phyloP scores from a whole-genome alignment of 2,113 vertebrate species.

The Mandrillus leucophaeus region DNA sequence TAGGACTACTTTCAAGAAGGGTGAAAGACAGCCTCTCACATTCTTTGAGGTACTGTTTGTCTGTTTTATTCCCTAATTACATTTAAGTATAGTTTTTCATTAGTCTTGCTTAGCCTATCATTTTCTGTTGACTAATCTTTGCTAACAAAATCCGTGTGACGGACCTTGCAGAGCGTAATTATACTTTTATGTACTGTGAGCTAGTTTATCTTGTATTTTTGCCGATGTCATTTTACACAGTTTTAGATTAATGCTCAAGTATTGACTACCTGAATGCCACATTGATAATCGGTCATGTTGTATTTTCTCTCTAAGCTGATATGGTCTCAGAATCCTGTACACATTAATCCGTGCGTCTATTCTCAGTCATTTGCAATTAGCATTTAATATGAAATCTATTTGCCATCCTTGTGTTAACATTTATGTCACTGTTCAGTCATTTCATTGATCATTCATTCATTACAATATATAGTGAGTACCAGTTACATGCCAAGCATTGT shows the following conservation, averaged over 20 bases:
- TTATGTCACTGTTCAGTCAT: neutral
- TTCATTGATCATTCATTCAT: neutral
- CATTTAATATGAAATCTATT: neutral
- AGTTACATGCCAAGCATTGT: neutral
- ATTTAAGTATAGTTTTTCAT: conserved; percentile 20
- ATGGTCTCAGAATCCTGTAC: neutral
- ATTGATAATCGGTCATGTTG: neutral
- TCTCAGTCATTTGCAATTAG: neutral
- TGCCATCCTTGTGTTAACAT: neutral
- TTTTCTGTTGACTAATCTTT: conserved; percentile 18
- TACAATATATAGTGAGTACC: neutral
- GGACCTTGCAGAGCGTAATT: neutral
- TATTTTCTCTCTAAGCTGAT: neutral
- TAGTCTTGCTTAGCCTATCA: neutral
- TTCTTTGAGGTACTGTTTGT: neutral
- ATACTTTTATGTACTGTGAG: neutral
- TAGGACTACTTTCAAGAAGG: neutral
- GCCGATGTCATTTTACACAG: neutral
- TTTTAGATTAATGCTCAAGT: neutral
- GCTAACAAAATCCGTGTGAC: neutral
- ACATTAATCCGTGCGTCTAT: neutral
- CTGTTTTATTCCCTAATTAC: conserved; percentile 26
- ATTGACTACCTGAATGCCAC: neutral
- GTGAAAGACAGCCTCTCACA: neutral
- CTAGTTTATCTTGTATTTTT: neutral